Conservation (phyloP, 2,113 vertebrate species). For the Hiodon alosoides region DNA sequence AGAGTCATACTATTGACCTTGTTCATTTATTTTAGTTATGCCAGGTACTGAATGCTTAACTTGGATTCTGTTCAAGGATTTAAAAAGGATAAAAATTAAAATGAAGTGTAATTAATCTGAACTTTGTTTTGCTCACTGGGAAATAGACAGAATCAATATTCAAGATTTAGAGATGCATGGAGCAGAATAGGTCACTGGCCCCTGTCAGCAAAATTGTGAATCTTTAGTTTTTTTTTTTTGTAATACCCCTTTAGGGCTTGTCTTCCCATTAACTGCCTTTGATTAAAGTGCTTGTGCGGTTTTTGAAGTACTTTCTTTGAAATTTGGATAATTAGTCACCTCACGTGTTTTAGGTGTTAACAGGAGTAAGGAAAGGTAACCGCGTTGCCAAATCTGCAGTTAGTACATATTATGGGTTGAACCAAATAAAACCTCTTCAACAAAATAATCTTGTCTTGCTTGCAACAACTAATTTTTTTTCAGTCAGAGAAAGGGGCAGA, state of each 20-base stretch:
- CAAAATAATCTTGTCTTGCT: too few relatives aligned
- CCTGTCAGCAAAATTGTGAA: constrained; percentile 18
- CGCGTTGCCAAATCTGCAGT: too few relatives aligned
- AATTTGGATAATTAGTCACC: too few relatives aligned
- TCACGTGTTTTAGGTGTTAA: too few relatives aligned
- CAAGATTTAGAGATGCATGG: constrained; percentile 17
- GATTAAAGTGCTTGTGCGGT: neutral
- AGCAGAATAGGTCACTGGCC: constrained; percentile 11
- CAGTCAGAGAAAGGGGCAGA: too few relatives aligned
- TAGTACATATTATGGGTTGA: too few relatives aligned
- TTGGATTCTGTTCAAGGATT: neutral
- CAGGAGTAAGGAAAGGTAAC: too few relatives aligned
- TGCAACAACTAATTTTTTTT: too few relatives aligned
- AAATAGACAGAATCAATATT: constrained; percentile 24
- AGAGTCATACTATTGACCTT: too few relatives aligned
- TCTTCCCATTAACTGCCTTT: neutral
- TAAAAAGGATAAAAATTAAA: constrained; percentile 2
- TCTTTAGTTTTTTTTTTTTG: neutral
- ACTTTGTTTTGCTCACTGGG: constrained; percentile 14
- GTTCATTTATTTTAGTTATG: neutral
- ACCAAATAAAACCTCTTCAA: too few relatives aligned
- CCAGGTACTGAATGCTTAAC: neutral
- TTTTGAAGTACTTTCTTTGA: neutral
- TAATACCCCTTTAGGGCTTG: neutral
- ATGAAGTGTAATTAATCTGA: constrained; percentile 10